Evolutionary conservation across 2,888 invertebrate species (phyloP), one percentile per base, ranked within the genome.

Genomic region (Atherix ibis): DNA sequence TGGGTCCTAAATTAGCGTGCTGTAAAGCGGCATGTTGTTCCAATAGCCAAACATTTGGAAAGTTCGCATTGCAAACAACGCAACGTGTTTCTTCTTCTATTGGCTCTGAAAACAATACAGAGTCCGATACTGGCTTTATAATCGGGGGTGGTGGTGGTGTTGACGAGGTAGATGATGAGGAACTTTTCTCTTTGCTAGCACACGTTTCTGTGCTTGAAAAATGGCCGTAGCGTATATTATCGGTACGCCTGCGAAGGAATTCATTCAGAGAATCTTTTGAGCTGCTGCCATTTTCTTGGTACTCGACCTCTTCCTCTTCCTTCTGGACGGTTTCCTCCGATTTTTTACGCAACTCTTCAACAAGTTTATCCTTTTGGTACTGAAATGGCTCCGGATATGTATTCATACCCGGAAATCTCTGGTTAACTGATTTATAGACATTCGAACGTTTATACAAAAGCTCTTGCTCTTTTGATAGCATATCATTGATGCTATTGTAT

Each of bases 21-120:
- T 87, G 85, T 14, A 88, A 63, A 1, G 83, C 76, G 1, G 83
- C 81, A 57, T 87, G 85, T 45, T 84, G 80, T 54, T 87, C 85
- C 33, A 87, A 64, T 22, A 85, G 67, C 83, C 84, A 84, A n/a
- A 80, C 70, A 27, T 84, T 83, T 15, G 87, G 87, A 54, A 87
- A 87, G 17, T 79, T 79, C 18, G 85, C 85, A 49, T 84, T 73
- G 56, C 87, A 87, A 10, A 84, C 79, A 32, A 81, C 74, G 54
- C 87, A 87, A 27, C 79, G 73, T 31, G 76, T 61, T 44, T 61
- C 61, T 45, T 61, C 61, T 44, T 61, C 61, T 37, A 60, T 60
- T 32, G 57, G 51, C 27, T 59, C 59, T 32, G 54, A 52, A 39
- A 57, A 56, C 19, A 58, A 48, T 16, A 57, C 47, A n/a, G 44